Evolutionary conservation across 2,888 invertebrate genomes (phyloP).

Genomic region (Pyrochroa serraticornis): DNA sequence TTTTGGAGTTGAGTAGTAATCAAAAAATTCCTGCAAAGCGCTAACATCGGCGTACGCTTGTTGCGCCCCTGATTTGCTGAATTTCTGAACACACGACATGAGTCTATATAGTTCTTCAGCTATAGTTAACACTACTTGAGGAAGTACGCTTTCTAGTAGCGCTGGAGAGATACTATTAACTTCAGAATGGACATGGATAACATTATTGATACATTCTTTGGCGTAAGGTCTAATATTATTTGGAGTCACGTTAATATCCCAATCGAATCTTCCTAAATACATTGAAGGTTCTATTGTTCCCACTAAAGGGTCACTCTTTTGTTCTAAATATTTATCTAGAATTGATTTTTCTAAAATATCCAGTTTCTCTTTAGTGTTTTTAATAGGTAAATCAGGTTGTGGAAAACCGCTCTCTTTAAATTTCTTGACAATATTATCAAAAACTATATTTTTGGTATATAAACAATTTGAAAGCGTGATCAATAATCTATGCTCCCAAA

Average conservation of each 20-base stretch:
- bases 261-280: conserved; percentile 89
- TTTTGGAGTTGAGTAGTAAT: conserved; percentile 67
- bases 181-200: conserved; percentile 79
- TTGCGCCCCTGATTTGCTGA: conserved; percentile 72
- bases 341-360: conserved; percentile 67
- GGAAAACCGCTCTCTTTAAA: conserved; percentile 77
- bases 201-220: conserved; percentile 84
- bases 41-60: conserved; percentile 82
- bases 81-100: conserved; percentile 77
- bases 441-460: conserved; percentile 76
- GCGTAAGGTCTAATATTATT: conserved; percentile 85
- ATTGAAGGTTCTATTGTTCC: conserved; percentile 96
- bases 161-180: conserved; percentile 79
- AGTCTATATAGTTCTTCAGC: conserved; percentile 90
- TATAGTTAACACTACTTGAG: conserved; percentile 87
- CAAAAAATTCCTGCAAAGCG: conserved; percentile 70
- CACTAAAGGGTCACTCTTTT: conserved; percentile 91
- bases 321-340: conserved; percentile 83
- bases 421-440: conserved; percentile 72
- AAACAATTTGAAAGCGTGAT: conserved; percentile 89
- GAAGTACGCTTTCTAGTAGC: conserved; percentile 73
- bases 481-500: conserved; percentile 81
- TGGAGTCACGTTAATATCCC: conserved; percentile 78
- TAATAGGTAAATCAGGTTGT: conserved; percentile 69
- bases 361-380: conserved; percentile 69